phyloP scores from a whole-genome alignment of 1,140 invertebrate genomes.

The Hormaphis cornu region DNA sequence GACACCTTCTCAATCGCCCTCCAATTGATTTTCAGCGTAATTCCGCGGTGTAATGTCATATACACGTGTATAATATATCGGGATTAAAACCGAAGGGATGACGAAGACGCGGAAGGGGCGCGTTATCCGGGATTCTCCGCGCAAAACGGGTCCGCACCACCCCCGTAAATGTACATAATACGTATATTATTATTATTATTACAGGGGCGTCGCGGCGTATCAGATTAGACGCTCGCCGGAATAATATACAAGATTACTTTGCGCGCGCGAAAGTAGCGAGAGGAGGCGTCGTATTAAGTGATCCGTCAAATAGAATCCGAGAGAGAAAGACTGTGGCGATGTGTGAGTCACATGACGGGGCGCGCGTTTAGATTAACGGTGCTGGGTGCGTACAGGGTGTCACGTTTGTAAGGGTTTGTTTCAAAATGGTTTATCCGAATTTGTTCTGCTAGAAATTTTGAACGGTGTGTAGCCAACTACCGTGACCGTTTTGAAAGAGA shows the following conservation, averaged over 20 bases:
- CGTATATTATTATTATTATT: too few species aligned
- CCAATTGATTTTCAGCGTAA: conserved; percentile 1
- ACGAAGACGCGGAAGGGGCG: not conserved
- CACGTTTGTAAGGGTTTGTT: too few species aligned
- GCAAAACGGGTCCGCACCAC: not conserved
- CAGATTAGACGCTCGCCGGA: not conserved
- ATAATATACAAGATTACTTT: conserved; percentile 27
- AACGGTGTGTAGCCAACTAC: too few species aligned
- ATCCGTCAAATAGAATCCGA: conserved; percentile 33
- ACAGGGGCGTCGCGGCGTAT: conserved; percentile 21
- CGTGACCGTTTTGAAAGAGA: too few species aligned
- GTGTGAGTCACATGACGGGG: conserved; percentile 4
- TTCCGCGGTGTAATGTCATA: too few species aligned
- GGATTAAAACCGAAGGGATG: not conserved
- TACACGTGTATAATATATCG: not conserved
- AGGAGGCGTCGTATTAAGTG: conserved; percentile 23
- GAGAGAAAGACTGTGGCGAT: conserved; percentile 29
- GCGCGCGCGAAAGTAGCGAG: conserved; percentile 20
- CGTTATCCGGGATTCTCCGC: not conserved
- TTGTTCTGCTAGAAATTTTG: too few species aligned
- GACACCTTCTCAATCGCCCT: not conserved
- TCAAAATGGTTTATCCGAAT: too few species aligned
- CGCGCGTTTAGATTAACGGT: conserved; percentile 23
- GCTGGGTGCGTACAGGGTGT: not conserved
- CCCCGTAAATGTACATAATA: not conserved